phyloP scores from a whole-genome alignment of 2,113 vertebrate genomes.

The Ciconia stormi region DNA sequence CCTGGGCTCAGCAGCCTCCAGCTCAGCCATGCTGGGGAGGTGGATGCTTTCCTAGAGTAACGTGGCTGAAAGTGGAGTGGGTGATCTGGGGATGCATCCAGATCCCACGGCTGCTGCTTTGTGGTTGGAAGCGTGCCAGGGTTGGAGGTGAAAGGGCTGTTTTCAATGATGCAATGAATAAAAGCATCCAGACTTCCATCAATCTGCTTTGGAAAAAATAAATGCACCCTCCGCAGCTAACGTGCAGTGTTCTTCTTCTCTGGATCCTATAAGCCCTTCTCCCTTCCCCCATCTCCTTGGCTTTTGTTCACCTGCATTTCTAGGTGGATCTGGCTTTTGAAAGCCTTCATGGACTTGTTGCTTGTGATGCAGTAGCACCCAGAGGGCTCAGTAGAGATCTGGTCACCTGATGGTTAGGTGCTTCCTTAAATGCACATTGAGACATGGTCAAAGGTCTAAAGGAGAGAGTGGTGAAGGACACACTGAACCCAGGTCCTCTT shows the following conservation, averaged over 20 bases:
- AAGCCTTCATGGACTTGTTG: background rate
- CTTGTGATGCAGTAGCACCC: background rate
- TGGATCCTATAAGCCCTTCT: background rate
- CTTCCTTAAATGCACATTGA: background rate
- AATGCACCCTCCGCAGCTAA: background rate
- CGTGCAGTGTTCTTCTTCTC: fast-evolving
- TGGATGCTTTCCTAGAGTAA: background rate
- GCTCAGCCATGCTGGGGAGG: fast-evolving
- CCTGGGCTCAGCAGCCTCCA: background rate
- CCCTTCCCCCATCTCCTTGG: background rate
- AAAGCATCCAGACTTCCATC: background rate
- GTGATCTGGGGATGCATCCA: background rate
- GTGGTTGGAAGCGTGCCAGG: fast-evolving
- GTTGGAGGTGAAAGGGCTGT: background rate
- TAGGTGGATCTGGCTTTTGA: background rate
- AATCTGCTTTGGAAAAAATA: background rate
- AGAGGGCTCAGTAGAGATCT: background rate
- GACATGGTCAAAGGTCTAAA: background rate
- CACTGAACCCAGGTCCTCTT: background rate
- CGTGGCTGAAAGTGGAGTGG: background rate
- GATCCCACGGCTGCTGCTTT: fast-evolving
- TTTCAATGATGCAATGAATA: background rate
- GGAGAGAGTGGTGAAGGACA: background rate
- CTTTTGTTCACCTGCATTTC: background rate
- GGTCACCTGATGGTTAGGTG: no score